Evolutionary conservation across 1,140 invertebrate species (phyloP).

Genomic region (Drosophila carrolli): DNA sequence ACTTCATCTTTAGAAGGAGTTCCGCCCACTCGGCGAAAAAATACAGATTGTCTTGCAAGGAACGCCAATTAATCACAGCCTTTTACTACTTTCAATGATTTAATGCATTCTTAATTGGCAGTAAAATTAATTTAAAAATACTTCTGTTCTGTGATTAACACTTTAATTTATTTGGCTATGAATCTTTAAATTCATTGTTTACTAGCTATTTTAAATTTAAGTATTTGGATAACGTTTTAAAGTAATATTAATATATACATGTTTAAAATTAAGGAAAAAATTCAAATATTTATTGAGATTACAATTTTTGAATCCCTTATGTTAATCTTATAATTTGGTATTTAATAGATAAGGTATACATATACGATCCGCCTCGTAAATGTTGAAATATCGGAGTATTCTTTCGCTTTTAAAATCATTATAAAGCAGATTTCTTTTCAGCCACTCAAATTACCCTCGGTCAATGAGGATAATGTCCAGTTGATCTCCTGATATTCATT

Average conservation of each 20-base stretch:
- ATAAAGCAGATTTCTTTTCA: not conserved
- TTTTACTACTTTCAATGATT: not conserved
- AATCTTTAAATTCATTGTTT: too few relatives aligned
- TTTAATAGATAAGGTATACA: too few relatives aligned
- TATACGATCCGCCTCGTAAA: too few relatives aligned
- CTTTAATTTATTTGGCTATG: too few relatives aligned
- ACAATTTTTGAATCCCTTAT: too few relatives aligned
- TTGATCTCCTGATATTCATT: slow-evolving; percentile 26
- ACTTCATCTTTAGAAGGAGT: not conserved
- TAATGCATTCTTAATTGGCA: not conserved
- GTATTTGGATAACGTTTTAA: too few relatives aligned
- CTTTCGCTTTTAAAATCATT: not conserved
- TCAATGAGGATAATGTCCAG: slow-evolving; percentile 13
- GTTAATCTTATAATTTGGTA: too few relatives aligned
- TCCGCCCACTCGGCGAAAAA: not conserved
- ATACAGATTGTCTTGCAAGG: not conserved
- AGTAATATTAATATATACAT: too few relatives aligned
- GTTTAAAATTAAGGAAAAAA: too few relatives aligned
- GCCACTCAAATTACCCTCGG: slow-evolving; percentile 7
- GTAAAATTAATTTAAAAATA: not conserved
- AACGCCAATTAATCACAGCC: not conserved
- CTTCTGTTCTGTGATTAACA: not conserved
- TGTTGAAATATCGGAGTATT: too few relatives aligned
- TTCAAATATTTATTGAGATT: too few relatives aligned
- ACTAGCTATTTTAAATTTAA: too few relatives aligned